Percentiles rank a stretch among this genome's conserved stretches.
phyloP scores from a whole-genome alignment of 1,140 invertebrate species.

The Hyposmocoma kahamanoa region DNA sequence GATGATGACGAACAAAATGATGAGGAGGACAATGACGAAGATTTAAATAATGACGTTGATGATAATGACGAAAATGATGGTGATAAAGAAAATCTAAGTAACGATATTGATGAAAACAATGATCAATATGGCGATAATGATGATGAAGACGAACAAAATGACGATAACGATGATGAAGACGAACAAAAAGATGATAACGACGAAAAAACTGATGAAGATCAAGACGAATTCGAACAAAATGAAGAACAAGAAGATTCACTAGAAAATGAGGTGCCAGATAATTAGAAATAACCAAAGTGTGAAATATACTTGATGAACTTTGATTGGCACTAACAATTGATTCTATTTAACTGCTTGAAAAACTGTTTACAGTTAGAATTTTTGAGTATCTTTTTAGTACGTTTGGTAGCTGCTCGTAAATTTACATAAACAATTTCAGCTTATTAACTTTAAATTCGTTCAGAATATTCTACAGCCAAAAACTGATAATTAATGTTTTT shows the following conservation, averaged over 20 bases:
- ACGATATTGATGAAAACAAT: conserved; percentile 26
- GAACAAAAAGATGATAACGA: conserved; percentile 29
- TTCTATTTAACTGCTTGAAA: no score
- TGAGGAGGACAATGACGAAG: conserved; percentile 25
- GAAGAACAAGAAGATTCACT: conserved; percentile 26
- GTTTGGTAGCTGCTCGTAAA: no score
- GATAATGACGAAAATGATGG: conserved; percentile 23
- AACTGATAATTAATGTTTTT: no score
- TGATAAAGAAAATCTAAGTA: conserved; percentile 28
- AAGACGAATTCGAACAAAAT: conserved; percentile 13
- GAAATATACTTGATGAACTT: no score
- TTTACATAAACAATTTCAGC: no score
- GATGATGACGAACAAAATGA: conserved; percentile 21
- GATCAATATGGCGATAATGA: conserved; percentile 21
- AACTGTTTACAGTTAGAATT: no score
- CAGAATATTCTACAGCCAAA: no score
- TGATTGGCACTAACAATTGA: no score
- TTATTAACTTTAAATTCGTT: no score
- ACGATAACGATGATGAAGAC: conserved; percentile 35
- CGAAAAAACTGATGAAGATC: conserved; percentile 14
- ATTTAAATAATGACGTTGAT: conserved; percentile 18
- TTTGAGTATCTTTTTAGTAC: no score
- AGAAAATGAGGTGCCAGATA: conserved; percentile 43
- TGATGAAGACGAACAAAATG: conserved; percentile 38
- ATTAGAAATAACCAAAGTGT: no score